Evolutionary conservation across 2,797 vertebrate species (phyloP).

Genomic region (Caiman crocodilus): DNA sequence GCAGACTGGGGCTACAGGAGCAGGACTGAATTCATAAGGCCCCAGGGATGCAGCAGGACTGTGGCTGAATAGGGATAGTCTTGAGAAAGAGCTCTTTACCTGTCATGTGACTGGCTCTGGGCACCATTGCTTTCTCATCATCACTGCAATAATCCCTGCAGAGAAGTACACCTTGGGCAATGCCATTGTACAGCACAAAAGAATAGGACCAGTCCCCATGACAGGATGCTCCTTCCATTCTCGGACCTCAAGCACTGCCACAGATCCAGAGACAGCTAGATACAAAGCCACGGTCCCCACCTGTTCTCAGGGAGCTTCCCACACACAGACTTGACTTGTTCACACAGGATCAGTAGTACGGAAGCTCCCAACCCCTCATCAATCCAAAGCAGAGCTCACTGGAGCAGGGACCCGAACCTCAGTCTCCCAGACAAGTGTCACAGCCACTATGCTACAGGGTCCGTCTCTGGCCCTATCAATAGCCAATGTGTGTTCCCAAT

Average conservation of each 20-base stretch:
- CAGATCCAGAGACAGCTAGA: not conserved
- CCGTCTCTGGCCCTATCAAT: not conserved
- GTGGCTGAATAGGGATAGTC: not conserved
- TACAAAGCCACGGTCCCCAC: not conserved
- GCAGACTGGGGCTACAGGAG: not conserved
- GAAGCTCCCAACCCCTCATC: too few species aligned
- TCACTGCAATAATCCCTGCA: conserved; percentile 70
- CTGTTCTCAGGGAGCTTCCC: not conserved
- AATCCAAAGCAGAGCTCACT: too few species aligned
- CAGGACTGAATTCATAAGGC: not conserved
- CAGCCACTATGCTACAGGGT: not conserved
- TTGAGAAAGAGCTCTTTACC: conserved; percentile 57
- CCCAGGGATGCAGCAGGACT: not conserved
- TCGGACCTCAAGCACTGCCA: too few species aligned
- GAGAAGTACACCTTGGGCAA: conserved; percentile 12
- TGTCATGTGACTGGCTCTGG: conserved; percentile 26
- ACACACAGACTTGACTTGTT: not conserved
- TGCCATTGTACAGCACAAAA: not conserved
- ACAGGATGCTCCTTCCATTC: not conserved
- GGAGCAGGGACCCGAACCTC: too few species aligned
- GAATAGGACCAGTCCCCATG: not conserved
- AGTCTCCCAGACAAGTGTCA: too few species aligned
- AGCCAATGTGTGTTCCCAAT: not conserved
- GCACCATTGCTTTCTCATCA: conserved; percentile 46
- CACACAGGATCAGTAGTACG: too few species aligned